phyloP scores from a whole-genome alignment of 2,888 invertebrate species.

The Ophion obscuratus region DNA sequence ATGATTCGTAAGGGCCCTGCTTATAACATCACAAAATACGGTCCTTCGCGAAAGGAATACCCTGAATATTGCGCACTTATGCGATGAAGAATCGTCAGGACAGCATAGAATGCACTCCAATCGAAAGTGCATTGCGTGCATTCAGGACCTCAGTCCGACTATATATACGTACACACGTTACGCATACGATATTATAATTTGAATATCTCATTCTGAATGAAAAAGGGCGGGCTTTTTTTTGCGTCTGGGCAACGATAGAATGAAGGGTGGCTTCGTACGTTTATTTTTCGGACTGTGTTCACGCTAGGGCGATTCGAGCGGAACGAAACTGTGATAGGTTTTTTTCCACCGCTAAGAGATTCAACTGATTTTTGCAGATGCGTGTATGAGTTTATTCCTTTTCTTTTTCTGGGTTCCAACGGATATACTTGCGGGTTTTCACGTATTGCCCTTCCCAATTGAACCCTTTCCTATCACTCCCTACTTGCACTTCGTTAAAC shows the following conservation, averaged over 20 bases:
- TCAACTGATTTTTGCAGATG: no score
- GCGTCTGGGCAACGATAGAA: conserved; percentile 53
- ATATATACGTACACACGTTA: neutral
- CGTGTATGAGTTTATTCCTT: neutral
- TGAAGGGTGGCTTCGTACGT: conserved; percentile 39
- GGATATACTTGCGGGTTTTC: no score
- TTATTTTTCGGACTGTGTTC: conserved; percentile 24
- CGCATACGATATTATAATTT: conserved; percentile 57
- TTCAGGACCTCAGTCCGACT: neutral
- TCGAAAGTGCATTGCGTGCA: conserved; percentile 53
- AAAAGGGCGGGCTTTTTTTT: conserved; percentile 41
- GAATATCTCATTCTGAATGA: conserved; percentile 49
- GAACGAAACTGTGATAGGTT: neutral
- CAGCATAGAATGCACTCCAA: conserved; percentile 44
- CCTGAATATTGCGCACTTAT: conserved; percentile 20
- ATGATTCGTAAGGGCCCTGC: no score
- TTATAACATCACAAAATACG: no score
- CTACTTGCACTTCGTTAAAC: no score
- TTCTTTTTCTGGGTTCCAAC: neutral
- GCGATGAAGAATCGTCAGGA: conserved; percentile 42
- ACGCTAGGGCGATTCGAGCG: conserved; percentile 11
- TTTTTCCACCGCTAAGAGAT: neutral
- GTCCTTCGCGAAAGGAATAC: neutral
- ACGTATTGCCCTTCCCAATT: no score
- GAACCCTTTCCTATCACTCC: no score